Evolutionary conservation across 2,888 invertebrate species (phyloP).

Genomic region (Venusia cambrica): DNA sequence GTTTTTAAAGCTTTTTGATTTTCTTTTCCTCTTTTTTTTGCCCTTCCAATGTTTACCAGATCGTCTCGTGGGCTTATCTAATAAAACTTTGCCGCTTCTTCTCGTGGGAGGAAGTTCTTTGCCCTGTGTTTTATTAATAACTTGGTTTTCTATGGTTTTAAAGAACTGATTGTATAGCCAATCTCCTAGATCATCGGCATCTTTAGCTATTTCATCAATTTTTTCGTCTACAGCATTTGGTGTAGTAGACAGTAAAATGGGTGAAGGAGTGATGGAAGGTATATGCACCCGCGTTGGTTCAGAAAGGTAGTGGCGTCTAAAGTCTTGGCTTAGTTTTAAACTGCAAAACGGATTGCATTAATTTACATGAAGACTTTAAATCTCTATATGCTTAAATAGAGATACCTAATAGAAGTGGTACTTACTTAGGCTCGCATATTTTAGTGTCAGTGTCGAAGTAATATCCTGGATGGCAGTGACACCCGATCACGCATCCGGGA

Average conservation of each 20-base stretch:
- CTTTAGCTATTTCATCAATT: constrained; percentile 51
- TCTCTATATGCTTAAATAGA: no score
- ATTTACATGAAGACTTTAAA: no score
- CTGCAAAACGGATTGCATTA: no score
- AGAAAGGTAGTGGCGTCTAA: constrained; percentile 38
- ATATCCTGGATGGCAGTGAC: constrained; percentile 71
- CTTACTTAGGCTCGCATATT: constrained; percentile 70
- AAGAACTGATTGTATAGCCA: constrained; percentile 75
- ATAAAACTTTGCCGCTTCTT: constrained; percentile 39
- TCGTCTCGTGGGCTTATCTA: constrained; percentile 34
- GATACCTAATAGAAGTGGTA: constrained; percentile 2
- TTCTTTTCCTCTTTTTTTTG: constrained; percentile 36
- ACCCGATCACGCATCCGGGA: constrained; percentile 69
- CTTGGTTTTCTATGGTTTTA: constrained; percentile 69
- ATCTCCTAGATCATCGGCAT: constrained; percentile 62
- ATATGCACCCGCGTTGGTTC: constrained; percentile 39
- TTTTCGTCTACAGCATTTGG: constrained; percentile 39
- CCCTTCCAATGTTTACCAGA: constrained; percentile 36
- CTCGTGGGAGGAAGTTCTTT: constrained; percentile 42
- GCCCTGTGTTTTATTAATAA: constrained; percentile 57
- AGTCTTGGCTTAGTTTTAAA: constrained; percentile 49
- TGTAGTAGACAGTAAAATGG: constrained; percentile 32
- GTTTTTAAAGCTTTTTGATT: constrained; percentile 43
- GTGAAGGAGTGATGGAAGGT: constrained; percentile 21
- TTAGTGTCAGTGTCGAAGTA: constrained; percentile 70